Percentiles rank a stretch among this genome's conserved stretches.
These are phyloP conservation scores for Yponomeuta evonymella DNA, from an alignment of 2,888 invertebrate genomes.

Conservation along the genomic window DNA sequence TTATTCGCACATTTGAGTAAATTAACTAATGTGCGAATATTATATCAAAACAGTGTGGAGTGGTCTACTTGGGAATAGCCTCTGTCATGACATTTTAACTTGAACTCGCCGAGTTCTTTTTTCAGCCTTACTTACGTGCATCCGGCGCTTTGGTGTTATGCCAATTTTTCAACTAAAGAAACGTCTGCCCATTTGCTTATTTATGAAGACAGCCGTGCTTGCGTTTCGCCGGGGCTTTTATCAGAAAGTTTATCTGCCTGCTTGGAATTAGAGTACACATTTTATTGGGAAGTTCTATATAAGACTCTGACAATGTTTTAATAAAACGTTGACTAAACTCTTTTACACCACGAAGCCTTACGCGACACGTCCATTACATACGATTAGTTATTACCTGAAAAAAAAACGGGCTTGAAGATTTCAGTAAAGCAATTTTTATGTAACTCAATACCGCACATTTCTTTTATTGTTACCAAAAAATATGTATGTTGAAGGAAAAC, in stretches of 20 bases:
- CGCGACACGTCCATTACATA: too few relatives aligned
- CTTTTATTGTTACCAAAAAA: too few relatives aligned
- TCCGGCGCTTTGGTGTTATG: not conserved
- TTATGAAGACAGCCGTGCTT: not conserved
- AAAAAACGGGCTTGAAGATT: too few relatives aligned
- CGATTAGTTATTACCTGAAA: too few relatives aligned
- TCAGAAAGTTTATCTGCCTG: not conserved
- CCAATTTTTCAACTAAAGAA: conserved; percentile 1
- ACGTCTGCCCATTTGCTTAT: conserved; percentile 1
- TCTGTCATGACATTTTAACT: not conserved
- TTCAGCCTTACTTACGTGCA: not conserved
- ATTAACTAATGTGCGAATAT: not conserved
- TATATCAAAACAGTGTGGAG: not conserved
- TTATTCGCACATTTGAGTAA: too few relatives aligned
- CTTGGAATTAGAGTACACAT: not conserved
- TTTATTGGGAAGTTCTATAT: not conserved
- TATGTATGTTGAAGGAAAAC: too few relatives aligned
- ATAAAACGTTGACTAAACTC: too few relatives aligned
- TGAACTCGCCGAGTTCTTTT: not conserved
- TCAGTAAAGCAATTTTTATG: too few relatives aligned
- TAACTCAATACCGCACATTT: too few relatives aligned
- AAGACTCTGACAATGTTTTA: not conserved
- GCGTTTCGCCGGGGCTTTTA: not conserved
- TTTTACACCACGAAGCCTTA: too few relatives aligned
- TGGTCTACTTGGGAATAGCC: not conserved